These are phyloP conservation scores for Chorisops tibialis DNA, from an alignment of 2,888 invertebrate species.

Conservation along the genomic window DNA sequence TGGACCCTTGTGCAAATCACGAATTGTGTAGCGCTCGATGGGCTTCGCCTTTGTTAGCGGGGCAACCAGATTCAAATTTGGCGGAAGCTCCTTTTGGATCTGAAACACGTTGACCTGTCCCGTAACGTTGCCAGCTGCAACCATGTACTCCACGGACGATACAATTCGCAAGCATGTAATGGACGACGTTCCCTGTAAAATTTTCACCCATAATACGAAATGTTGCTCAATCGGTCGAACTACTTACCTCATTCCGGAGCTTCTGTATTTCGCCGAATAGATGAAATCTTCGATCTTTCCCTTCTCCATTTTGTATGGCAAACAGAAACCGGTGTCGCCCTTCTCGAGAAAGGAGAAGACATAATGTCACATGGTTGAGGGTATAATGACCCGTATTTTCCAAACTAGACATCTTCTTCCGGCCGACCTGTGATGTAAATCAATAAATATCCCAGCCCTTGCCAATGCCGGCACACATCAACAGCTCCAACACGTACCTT, in stretches of 20 bases:
- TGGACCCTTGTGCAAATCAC: conserved; percentile 72
- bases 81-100: conserved; percentile 73
- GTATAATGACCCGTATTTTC: no score
- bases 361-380: no score
- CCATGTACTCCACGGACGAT: conserved; percentile 85
- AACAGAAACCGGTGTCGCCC: conserved; percentile 80
- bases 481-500: conserved; percentile 98
- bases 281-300: conserved; percentile 93
- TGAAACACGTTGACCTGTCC: conserved; percentile 85
- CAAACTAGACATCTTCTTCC: no score
- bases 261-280: conserved; percentile 75
- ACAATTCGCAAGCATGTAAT: conserved; percentile 77
- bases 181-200: conserved; percentile 57
- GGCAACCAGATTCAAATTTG: conserved; percentile 47
- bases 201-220: no score
- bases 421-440: conserved; percentile 97
- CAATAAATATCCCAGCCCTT: conserved; percentile 94
- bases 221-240: no score
- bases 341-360: no score
- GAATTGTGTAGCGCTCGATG: conserved; percentile 75
- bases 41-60: conserved; percentile 71
- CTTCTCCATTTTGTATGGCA: conserved; percentile 90
- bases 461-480: conserved; percentile 93
- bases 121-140: conserved; percentile 75
- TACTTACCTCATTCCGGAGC: conserved; percentile 73